These are phyloP conservation scores for Enhydra lutris DNA, from an alignment of 2,113 vertebrate species.

Conservation along the genomic window DNA sequence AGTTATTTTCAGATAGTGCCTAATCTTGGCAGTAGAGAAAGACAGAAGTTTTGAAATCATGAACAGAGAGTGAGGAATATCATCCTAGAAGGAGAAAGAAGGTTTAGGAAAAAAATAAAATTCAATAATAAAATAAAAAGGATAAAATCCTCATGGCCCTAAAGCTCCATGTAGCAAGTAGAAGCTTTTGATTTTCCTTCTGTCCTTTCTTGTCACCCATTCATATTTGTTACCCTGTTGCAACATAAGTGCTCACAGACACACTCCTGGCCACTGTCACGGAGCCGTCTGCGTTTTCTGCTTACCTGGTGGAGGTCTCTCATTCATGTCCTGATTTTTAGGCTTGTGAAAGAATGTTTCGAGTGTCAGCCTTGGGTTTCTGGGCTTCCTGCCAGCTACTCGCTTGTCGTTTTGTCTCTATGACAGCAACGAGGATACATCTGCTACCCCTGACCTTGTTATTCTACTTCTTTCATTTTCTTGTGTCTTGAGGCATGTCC, in stretches of 20 bases:
- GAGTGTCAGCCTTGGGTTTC: background rate
- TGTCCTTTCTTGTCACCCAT: conserved; percentile 32
- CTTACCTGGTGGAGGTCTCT: conserved; percentile 17
- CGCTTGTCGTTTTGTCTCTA: background rate
- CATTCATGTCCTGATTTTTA: conserved; percentile 28
- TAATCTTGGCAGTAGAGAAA: background rate
- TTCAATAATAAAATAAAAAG: background rate
- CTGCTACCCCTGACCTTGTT: conserved; percentile 48
- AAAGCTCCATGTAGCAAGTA: conserved; percentile 1
- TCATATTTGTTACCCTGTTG: background rate
- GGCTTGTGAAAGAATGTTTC: conserved; percentile 52
- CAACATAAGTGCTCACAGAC: conserved; percentile 11
- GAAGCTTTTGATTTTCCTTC: background rate
- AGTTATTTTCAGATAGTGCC: background rate
- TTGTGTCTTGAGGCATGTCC: background rate
- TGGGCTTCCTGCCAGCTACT: conserved; percentile 54
- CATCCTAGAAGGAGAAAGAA: background rate
- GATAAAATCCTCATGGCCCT: background rate
- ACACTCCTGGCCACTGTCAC: background rate
- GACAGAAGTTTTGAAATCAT: background rate
- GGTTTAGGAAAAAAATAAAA: too few species aligned
- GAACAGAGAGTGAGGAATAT: background rate
- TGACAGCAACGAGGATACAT: background rate
- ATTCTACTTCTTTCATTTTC: conserved; percentile 41
- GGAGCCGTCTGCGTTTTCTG: background rate